Evolutionary conservation across 2,113 vertebrate species (phyloP).

Genomic region (Corythornis vintsioides): DNA sequence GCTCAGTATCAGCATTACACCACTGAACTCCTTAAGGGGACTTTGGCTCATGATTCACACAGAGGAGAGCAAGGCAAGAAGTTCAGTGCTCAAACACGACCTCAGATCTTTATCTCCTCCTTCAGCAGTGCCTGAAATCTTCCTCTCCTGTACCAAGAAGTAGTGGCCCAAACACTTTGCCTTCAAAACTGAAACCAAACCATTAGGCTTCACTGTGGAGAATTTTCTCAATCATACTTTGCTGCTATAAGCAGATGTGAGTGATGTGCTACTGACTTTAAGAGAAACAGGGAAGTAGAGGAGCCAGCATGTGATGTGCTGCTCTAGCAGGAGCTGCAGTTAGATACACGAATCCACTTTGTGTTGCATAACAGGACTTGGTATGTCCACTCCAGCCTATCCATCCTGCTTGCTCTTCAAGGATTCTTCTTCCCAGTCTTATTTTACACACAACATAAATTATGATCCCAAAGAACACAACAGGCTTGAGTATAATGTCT

Average conservation of each 20-base stretch:
- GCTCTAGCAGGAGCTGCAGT: not conserved
- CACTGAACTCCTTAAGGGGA: not conserved
- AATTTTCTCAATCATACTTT: not conserved
- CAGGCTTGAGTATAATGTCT: not conserved
- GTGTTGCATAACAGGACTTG: not conserved
- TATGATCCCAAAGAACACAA: not conserved
- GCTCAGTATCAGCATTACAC: not conserved
- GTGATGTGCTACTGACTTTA: not conserved
- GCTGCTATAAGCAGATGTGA: not conserved
- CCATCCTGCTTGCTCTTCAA: not conserved
- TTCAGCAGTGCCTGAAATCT: not conserved
- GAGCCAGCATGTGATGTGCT: not conserved
- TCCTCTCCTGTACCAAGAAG: not conserved
- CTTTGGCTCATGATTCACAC: not conserved
- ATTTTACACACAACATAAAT: not conserved
- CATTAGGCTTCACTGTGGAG: not conserved
- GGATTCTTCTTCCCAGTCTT: not conserved
- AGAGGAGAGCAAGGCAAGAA: not conserved
- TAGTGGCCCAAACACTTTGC: not conserved
- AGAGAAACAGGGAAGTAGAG: constrained; percentile 44
- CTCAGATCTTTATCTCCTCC: not conserved
- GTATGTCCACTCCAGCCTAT: not conserved
- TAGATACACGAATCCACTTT: not conserved
- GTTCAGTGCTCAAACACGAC: not conserved
- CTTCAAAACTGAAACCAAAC: not conserved